Conservation (phyloP, 2,797 vertebrate species). For the Hapalemur alaotrensis region DNA sequence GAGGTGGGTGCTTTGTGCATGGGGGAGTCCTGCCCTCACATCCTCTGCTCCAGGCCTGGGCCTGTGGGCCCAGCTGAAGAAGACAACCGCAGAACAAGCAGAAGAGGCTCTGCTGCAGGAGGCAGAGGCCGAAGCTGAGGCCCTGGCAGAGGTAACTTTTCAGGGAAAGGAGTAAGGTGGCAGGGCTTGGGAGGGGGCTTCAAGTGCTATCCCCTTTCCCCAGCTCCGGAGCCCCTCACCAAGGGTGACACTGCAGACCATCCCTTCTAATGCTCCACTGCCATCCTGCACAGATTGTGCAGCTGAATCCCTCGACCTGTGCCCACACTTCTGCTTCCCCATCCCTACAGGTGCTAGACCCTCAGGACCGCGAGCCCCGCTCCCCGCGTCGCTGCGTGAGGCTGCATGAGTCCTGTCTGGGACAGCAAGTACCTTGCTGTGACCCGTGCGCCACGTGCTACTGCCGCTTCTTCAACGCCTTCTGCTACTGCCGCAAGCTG, state of each 20-base stretch:
- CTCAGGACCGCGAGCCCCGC: constrained; percentile 78
- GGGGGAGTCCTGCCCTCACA: not conserved
- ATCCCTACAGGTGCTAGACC: constrained; percentile 77
- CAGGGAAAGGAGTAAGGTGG: not conserved
- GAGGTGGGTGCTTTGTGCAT: not conserved
- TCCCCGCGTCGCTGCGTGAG: constrained; percentile 89
- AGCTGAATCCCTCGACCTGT: not conserved
- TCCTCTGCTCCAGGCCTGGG: constrained; percentile 72
- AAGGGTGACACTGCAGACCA: not conserved
- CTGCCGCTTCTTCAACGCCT: constrained; percentile 95
- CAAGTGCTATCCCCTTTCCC: not conserved
- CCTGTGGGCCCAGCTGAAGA: constrained; percentile 68
- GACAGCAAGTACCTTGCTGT: constrained; percentile 90
- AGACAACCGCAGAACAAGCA: constrained; percentile 61
- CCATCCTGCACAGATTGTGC: rapidly evolving
- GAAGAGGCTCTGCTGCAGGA: constrained; percentile 77
- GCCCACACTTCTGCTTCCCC: not conserved
- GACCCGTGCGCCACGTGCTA: constrained; percentile 93
- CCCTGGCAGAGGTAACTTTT: constrained; percentile 82
- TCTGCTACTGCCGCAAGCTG: constrained; percentile 93
- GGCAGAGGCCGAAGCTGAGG: constrained; percentile 59
- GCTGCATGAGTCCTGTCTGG: constrained; percentile 90
- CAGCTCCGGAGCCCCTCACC: not conserved
- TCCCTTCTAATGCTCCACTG: not conserved
- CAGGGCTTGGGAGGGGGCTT: not conserved